Base-by-base conservation (phyloP, 2,113 vertebrate species). In the Callipepla squamata region DNA sequence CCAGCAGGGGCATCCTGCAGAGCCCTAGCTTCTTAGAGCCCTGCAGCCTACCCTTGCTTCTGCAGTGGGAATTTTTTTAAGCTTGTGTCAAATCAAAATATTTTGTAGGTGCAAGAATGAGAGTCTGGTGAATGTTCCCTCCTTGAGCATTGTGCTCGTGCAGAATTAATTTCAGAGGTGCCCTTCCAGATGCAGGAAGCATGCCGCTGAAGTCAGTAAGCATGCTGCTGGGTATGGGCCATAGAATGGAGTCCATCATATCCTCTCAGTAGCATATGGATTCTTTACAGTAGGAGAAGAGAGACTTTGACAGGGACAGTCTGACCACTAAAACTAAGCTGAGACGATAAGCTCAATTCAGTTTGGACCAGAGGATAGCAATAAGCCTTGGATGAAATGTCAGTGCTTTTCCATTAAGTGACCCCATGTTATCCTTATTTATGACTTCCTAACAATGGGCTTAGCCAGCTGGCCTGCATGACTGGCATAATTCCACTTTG, bases 331-430 rank as follows among this genome's bases (percentile, higher is more conserved):
- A 72, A 92, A 78, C 68, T 72, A 63, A 84, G 74, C 34, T 61
- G 72, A 86, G 65, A 91, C 72, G 28, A 26, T 48, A 76, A 92
- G 30, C 30, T 95, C 42, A 23, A 45, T 90, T 79, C 58, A 53
- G 40, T 79, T 91, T 83, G 77, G 73, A 90, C 85, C 48, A 68
- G 66, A 84, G 66, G 48, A 78, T 7, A 66, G 53, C 38, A 90
- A 90, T 90, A 86, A 94, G 93, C 66, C 26, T 58, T 38, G 69
- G 83, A 95, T 76, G 48, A 93, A 92, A 87, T 85, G 61, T 83
- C 79, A 75, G 25, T 78, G 76, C 68, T 47, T 79, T 88, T 80
- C 66, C 57, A 69, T 84, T 90, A 94, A 70, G 47, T 86, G 80
- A 79, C 72, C 65, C 82, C 3, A 3, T 36, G 68, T 72, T 82